Conservation (phyloP, 2,113 vertebrate species). For the Lota lota region DNA sequence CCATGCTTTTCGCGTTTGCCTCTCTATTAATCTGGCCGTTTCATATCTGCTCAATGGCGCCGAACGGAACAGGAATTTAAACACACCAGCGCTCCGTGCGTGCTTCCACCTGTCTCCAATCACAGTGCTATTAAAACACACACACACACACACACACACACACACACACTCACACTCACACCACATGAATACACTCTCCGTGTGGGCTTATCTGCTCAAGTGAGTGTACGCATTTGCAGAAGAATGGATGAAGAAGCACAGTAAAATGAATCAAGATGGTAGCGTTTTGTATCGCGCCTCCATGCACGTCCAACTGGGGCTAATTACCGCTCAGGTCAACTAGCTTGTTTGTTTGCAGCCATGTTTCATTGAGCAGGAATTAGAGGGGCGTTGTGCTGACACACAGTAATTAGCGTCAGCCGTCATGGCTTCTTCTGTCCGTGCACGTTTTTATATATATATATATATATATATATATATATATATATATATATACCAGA, state of each 20-base stretch:
- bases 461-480: too few relatives aligned
- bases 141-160: conserved; percentile 47
- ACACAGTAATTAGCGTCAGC: conserved; percentile 40
- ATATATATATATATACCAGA: too few relatives aligned
- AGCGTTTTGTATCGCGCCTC: not conserved
- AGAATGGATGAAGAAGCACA: too few relatives aligned
- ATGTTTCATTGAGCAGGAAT: conserved; percentile 34
- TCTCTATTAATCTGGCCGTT: conserved; percentile 11
- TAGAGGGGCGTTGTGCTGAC: conserved; percentile 38
- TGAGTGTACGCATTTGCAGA: too few relatives aligned
- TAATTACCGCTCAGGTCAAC: conserved; percentile 18
- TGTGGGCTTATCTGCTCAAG: too few relatives aligned
- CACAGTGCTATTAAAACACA: conserved; percentile 60
- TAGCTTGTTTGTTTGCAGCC: conserved; percentile 41
- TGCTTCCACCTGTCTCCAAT: conserved; percentile 65
- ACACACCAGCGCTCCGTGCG: conserved; percentile 43
- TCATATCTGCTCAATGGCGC: conserved; percentile 35
- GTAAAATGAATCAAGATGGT: too few relatives aligned
- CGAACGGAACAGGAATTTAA: conserved; percentile 48
- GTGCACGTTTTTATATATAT: not conserved
- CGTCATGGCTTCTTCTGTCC: conserved; percentile 5
- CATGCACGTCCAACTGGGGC: conserved; percentile 32
- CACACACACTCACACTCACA: conserved; percentile 29
- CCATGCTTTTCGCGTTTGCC: conserved; percentile 11
- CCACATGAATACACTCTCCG: conserved; percentile 26